phyloP scores from a whole-genome alignment of 2,797 vertebrate genomes.

The Coranthus polyacanthus region DNA sequence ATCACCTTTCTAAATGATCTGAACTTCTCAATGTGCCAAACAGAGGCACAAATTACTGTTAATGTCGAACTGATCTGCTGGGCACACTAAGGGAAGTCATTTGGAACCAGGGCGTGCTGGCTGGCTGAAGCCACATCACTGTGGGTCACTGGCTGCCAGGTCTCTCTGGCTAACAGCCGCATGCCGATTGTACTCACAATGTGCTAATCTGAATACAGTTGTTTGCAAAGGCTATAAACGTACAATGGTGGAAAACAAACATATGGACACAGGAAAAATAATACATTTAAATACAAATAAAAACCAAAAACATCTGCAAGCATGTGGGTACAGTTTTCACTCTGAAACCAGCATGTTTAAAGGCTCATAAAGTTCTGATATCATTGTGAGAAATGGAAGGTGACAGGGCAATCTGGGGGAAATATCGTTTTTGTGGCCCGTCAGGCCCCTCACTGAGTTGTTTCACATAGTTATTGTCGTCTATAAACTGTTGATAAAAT shows the following conservation, averaged over 20 bases:
- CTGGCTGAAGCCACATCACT: conserved; percentile 28
- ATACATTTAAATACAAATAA: background rate
- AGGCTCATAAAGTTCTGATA: conserved; percentile 46
- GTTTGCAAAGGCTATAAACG: conserved; percentile 22
- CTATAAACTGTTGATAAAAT: conserved; percentile 53
- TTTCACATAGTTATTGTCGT: conserved; percentile 53
- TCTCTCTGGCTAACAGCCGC: conserved; percentile 48
- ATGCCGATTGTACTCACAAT: conserved; percentile 29
- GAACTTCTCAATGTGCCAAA: conserved; percentile 40
- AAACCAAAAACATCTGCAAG: conserved; percentile 5
- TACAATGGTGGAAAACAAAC: background rate
- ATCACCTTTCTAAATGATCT: conserved; percentile 47
- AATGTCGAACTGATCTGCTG: conserved; percentile 59
- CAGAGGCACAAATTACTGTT: conserved; percentile 48
- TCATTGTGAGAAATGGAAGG: conserved; percentile 47
- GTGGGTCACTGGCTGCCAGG: conserved; percentile 48
- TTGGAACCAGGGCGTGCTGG: conserved; percentile 53
- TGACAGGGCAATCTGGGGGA: conserved; percentile 46
- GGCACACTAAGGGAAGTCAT: conserved; percentile 62
- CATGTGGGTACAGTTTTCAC: background rate
- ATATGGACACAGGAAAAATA: too few relatives aligned
- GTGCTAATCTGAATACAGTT: conserved; percentile 40
- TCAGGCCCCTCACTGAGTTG: conserved; percentile 19
- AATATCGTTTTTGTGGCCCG: conserved; percentile 49
- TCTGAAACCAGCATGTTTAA: conserved; percentile 17